Evolutionary conservation across 1,140 invertebrate species (phyloP).

Genomic region (Dinothrombium tinctorium): DNA sequence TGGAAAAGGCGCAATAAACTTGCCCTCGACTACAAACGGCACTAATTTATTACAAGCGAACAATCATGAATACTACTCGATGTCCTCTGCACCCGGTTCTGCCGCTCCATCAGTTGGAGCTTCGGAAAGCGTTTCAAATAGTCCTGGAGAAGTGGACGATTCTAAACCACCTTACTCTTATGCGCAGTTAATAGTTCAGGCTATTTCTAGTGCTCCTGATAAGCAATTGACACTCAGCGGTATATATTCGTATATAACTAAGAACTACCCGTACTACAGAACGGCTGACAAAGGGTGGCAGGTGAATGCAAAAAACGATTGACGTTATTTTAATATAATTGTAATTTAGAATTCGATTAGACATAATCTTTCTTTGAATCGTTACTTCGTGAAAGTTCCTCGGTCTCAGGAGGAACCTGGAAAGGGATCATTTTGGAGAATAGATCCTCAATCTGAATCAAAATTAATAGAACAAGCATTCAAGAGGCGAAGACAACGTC

Average conservation of each 20-base stretch:
- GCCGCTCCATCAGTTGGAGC: conserved; percentile 1
- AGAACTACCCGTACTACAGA: conserved; percentile 93
- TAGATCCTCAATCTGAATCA: conserved; percentile 78
- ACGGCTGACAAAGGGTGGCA: conserved; percentile 97
- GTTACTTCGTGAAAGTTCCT: conserved; percentile 90
- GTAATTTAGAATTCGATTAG: conserved; percentile 19
- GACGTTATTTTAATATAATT: conserved; percentile 1
- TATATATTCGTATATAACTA: conserved; percentile 96
- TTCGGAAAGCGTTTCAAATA: conserved; percentile 1
- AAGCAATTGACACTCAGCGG: conserved; percentile 93
- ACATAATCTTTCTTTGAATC: conserved; percentile 90
- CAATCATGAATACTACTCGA: conserved; percentile 1
- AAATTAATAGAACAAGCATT: conserved; percentile 93
- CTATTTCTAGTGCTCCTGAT: conserved; percentile 74
- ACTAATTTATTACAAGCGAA: neutral
- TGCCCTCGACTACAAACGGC: neutral
- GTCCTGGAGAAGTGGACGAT: conserved; percentile 31
- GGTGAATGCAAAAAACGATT: conserved; percentile 23
- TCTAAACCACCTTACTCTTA: conserved; percentile 94
- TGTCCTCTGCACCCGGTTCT: neutral
- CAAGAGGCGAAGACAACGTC: conserved; percentile 59
- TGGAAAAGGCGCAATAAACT: neutral
- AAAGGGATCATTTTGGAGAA: conserved; percentile 93
- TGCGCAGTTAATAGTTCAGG: conserved; percentile 92
- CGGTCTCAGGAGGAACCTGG: conserved; percentile 91